phyloP scores from a whole-genome alignment of 2,888 invertebrate genomes.

The Sarcophaga rosellei region DNA sequence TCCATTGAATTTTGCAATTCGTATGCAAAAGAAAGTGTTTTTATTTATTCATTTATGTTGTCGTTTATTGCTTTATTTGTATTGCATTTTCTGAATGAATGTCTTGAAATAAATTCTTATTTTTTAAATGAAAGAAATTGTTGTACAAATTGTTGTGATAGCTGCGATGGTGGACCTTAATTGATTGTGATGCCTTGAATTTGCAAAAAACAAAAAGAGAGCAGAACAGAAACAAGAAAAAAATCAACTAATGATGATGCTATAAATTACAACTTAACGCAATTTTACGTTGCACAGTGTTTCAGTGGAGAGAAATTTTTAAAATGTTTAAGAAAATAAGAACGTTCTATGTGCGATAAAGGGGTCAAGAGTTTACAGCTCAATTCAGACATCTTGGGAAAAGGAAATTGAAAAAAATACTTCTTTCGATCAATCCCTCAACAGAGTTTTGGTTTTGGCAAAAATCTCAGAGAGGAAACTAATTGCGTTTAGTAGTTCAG shows the following conservation, averaged over 20 bases:
- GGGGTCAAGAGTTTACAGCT: too few species aligned
- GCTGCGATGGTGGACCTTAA: constrained; percentile 71
- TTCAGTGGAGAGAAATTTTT: neutral
- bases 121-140: constrained; percentile 46
- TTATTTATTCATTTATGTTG: neutral
- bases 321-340: neutral
- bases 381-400: too few species aligned
- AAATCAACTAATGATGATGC: neutral
- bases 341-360: neutral
- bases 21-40: neutral
- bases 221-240: constrained; percentile 9
- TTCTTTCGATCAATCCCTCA: too few species aligned
- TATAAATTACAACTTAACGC: constrained; percentile 19
- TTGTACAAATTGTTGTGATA: constrained; percentile 57
- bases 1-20: neutral
- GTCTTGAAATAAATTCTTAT: constrained; percentile 52
- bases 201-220: constrained; percentile 42
- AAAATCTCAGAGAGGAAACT: too few species aligned
- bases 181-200: constrained; percentile 70
- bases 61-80: neutral
- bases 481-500: too few species aligned
- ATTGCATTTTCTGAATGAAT: constrained; percentile 40
- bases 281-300: constrained; percentile 44
- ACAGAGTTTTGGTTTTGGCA: too few species aligned
- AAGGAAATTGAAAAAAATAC: too few species aligned